These are phyloP conservation scores for Xiphorhynchus erythropygius DNA, from an alignment of 2,797 vertebrate genomes.

Conservation along the genomic window DNA sequence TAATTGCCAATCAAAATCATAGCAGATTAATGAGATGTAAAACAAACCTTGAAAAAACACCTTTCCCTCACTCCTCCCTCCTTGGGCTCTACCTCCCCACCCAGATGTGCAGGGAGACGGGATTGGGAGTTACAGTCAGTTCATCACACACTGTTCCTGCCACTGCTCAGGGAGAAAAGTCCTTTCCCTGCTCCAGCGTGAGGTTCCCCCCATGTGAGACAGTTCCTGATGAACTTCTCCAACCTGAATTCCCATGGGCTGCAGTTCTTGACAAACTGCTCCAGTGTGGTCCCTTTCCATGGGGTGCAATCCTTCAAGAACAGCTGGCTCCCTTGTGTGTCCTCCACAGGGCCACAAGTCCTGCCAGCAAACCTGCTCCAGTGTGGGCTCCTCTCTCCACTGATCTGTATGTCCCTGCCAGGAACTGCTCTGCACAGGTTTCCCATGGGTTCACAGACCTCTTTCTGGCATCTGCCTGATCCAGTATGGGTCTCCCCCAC, in stretches of 20 bases:
- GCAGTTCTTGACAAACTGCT: not conserved
- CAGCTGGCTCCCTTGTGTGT: rapidly evolving
- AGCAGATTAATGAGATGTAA: not conserved
- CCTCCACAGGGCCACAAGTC: not conserved
- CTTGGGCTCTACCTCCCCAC: not conserved
- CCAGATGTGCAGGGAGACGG: not conserved
- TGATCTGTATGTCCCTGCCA: not conserved
- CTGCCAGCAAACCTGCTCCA: not conserved
- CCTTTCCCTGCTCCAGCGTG: not conserved
- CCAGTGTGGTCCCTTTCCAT: not conserved
- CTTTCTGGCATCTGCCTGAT: rapidly evolving
- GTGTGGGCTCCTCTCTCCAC: not conserved
- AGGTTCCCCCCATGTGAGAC: not conserved
- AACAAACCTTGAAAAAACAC: not conserved
- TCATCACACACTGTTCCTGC: rapidly evolving
- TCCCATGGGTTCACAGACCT: not conserved
- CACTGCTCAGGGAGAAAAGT: not conserved
- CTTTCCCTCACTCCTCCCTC: not conserved
- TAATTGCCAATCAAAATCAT: not conserved
- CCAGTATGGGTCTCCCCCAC: rapidly evolving
- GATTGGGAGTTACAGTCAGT: not conserved
- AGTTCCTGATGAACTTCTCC: not conserved
- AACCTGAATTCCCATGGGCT: not conserved
- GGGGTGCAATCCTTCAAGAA: not conserved
- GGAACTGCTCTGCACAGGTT: rapidly evolving